Conservation (phyloP, 37 sponge, comb jelly and placozoan species). For the Aplysina aerophoba region DNA sequence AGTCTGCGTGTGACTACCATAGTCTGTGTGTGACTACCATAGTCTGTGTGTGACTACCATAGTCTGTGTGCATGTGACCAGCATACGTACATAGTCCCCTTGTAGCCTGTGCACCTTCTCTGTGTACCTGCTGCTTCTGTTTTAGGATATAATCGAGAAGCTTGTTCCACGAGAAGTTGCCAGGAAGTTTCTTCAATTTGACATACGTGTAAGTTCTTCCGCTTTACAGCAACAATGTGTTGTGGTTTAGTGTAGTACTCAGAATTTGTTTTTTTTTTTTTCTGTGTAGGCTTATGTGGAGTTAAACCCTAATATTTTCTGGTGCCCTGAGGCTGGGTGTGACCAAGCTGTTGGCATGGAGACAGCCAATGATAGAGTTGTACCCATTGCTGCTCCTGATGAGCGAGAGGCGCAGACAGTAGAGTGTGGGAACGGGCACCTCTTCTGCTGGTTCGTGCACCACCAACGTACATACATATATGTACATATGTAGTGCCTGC, state of each 20-base stretch:
- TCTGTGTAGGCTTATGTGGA: constrained; percentile 78
- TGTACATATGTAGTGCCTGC: not conserved
- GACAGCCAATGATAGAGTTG: not conserved
- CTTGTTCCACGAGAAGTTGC: constrained; percentile 81
- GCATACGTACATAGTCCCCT: not conserved
- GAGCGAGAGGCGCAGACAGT: constrained; percentile 41
- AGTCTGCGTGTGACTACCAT: too few relatives aligned
- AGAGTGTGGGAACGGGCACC: constrained; percentile 84
- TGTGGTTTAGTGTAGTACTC: not conserved
- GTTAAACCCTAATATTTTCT: constrained; percentile 76
- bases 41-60: too few relatives aligned
- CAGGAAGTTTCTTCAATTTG: constrained; percentile 70
- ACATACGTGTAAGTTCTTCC: constrained; percentile 55
- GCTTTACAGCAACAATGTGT: not conserved
- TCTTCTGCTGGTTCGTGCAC: constrained; percentile 87
- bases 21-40: too few relatives aligned
- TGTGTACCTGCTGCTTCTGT: not conserved
- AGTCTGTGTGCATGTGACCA: too few relatives aligned
- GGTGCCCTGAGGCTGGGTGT: constrained; percentile 92
- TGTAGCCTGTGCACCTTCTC: not conserved
- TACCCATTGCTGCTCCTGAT: not conserved
- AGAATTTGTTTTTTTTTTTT: not conserved
- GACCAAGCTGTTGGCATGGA: constrained; percentile 62
- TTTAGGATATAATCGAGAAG: constrained; percentile 80
- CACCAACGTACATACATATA: not conserved